Evolutionary conservation across 2,888 invertebrate genomes (phyloP), one percentile per base, ranked within the genome.

Genomic region (Auanema freiburgensis): DNA sequence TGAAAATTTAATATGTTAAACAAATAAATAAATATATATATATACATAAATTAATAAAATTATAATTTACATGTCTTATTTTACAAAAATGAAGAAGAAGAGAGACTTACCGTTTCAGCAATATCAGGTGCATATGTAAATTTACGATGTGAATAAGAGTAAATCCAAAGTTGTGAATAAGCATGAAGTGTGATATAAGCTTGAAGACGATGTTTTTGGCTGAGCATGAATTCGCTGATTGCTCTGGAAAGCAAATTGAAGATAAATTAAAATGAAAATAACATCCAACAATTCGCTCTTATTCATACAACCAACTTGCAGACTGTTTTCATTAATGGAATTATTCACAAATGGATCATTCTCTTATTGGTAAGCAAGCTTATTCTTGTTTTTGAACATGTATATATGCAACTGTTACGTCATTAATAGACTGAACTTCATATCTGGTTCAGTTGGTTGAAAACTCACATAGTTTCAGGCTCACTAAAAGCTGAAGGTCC

Each of bases 171-270:
- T 65, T 82, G 80, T 4, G 79, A 78, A 60, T 78, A 79, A 2
- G 83, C 79, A 62, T 83, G 83, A 41, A 83, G 65, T 18, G 83
- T 80, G 52, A 83, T 76, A 49, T 83, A 74, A 8, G 78, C 83
- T 40, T 78, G 72, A 51, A 83, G 56, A 4, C 79, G 63, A 18
- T 69, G 71, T 12, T 69, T 72, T 21, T 79, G 65, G 42, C 71
- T 65, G 18, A 67, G 52, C 52, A 82, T 49, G 41, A 81, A 74
- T 53, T 81, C 76, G 5, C 78, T 65, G 44, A 80, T 66, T 0
- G 78, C 79, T 43, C 78, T 79, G 53, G 59, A 77, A 57, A 25
- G 33, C 33, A 33, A 5, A 33, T 33, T 33, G 4, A 8, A 23
- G n/a, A n/a, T 21, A 52, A 52, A 23, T 8, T 16, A 52, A 24